These are phyloP conservation scores for Apantesis nais DNA, from an alignment of 2,888 invertebrate genomes.

Conservation along the genomic window DNA sequence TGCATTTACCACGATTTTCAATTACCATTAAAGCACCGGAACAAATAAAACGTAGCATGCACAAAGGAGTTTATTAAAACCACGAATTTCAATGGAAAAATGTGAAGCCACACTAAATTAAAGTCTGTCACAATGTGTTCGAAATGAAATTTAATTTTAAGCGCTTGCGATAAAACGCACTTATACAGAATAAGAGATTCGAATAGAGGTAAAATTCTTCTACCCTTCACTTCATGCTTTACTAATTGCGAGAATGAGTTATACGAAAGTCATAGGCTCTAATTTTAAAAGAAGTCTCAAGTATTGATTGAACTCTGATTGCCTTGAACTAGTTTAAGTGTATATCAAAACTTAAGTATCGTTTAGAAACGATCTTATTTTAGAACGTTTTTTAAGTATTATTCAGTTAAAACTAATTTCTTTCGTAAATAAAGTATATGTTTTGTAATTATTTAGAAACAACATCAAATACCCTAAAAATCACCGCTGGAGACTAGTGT, in stretches of 20 bases:
- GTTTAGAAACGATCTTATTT: too few species aligned
- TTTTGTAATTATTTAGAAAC: too few species aligned
- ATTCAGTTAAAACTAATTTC: too few species aligned
- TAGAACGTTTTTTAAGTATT: too few species aligned
- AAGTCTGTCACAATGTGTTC: slow-evolving; percentile 39
- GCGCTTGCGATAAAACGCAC: slow-evolving; percentile 33
- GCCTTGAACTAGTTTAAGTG: too few species aligned
- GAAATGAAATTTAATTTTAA: slow-evolving; percentile 38
- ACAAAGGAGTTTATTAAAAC: slow-evolving; percentile 67
- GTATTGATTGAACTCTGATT: too few species aligned
- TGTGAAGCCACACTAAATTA: slow-evolving; percentile 56
- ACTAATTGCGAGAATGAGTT: slow-evolving; percentile 22
- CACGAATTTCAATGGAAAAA: slow-evolving; percentile 61
- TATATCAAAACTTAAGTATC: too few species aligned
- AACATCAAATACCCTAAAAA: too few species aligned
- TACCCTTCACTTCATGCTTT: slow-evolving; percentile 18
- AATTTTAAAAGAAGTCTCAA: too few species aligned
- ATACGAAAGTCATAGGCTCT: too few species aligned
- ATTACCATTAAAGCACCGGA: slow-evolving; percentile 70
- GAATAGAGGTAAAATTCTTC: slow-evolving; percentile 24
- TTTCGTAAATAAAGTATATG: too few species aligned
- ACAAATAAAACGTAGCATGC: slow-evolving; percentile 66
- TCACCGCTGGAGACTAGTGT: too few species aligned
- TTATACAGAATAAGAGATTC: slow-evolving; percentile 26
- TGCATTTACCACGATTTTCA: slow-evolving; percentile 65